phyloP scores from a whole-genome alignment of 1,140 invertebrate species.

The Dufourea novaeangliae region DNA sequence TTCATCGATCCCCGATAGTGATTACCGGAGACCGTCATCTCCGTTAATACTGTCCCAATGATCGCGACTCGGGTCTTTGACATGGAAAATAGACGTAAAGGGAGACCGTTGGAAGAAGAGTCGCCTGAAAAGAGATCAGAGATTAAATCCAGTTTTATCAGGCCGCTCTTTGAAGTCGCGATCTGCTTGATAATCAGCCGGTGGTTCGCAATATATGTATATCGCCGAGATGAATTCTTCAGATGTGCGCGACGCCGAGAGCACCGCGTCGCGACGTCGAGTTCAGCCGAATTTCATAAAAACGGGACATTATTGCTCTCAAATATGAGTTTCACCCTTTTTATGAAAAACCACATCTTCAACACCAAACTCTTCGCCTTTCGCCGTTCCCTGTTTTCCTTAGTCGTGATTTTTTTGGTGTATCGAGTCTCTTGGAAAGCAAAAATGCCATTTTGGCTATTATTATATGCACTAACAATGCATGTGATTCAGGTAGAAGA shows the following conservation, averaged over 20 bases:
- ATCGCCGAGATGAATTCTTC: conserved; percentile 54
- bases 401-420: neutral
- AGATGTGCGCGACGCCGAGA: conserved; percentile 11
- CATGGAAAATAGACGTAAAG: conserved; percentile 40
- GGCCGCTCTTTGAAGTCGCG: conserved; percentile 46
- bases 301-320: conserved; percentile 47
- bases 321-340: conserved; percentile 31
- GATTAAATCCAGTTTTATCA: conserved; percentile 54
- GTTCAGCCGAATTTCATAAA: conserved; percentile 52
- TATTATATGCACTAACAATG: too few relatives aligned
- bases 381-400: neutral
- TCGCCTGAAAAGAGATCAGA: conserved; percentile 26
- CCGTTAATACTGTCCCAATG: conserved; percentile 28
- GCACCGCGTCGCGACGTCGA: neutral
- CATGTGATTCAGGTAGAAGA: too few relatives aligned
- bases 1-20: conserved; percentile 24
- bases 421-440: neutral
- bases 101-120: conserved; percentile 14
- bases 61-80: conserved; percentile 43
- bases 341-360: conserved; percentile 44
- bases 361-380: neutral
- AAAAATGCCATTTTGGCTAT: neutral
- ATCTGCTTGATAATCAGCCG: conserved; percentile 49
- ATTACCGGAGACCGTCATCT: conserved; percentile 11
- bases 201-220: conserved; percentile 42